phyloP scores from a whole-genome alignment of 2,797 vertebrate genomes.

The Coregonus ussuriensis region DNA sequence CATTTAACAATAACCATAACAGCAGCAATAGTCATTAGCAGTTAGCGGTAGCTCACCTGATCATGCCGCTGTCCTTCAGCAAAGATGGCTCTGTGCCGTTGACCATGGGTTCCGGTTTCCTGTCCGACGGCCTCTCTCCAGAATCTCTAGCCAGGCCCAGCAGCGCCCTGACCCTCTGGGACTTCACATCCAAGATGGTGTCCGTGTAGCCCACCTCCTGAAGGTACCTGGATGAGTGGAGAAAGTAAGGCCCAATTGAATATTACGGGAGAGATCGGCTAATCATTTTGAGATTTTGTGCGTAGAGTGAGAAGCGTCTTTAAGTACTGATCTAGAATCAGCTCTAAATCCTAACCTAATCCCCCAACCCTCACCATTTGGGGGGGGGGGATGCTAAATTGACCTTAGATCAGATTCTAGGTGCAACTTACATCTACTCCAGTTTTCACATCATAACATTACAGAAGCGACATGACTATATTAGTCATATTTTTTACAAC shows the following conservation, averaged over 20 bases:
- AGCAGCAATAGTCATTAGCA: background rate
- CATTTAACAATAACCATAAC: background rate
- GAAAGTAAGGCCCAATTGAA: background rate
- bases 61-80: conserved; percentile 81
- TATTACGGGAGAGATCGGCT: background rate
- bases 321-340: background rate
- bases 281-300: background rate
- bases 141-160: conserved; percentile 84
- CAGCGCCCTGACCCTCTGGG: conserved; percentile 87
- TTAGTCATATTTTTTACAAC: background rate
- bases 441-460: too few relatives aligned
- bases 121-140: conserved; percentile 78
- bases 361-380: background rate
- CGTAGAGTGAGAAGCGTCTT: background rate
- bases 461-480: background rate
- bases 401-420: too few relatives aligned
- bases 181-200: conserved; percentile 93
- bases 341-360: background rate
- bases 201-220: conserved; percentile 95
- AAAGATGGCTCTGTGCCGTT: conserved; percentile 87
- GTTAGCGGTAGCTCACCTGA: conserved; percentile 48
- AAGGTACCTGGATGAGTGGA: conserved; percentile 79
- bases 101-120: conserved; percentile 82
- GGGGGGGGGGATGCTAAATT: background rate
- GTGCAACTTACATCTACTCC: too few relatives aligned